Base-by-base conservation (phyloP, 2,888 invertebrate species). In the Anthophora plumipes region DNA sequence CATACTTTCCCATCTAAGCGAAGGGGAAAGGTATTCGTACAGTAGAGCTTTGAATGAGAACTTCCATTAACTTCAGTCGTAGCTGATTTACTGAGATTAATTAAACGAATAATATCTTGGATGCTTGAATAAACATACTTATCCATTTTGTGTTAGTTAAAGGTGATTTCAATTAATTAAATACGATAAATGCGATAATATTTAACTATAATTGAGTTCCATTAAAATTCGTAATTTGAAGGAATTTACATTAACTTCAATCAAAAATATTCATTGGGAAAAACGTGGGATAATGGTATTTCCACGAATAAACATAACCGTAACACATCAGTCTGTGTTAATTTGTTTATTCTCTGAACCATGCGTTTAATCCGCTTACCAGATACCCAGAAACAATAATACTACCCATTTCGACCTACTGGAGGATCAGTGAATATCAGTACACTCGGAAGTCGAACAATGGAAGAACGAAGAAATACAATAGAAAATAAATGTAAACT, bases 281-380 rank as follows among this genome's bases (percentile, higher is more conserved):
- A 31, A 1, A 1, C 3, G 1, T 14, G 4, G 3, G 17, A 60
- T 71, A 6, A 31, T 54, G 14, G 22, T 5, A 52, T 14, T 41
- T n/a, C 31, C 12, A n/a, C 43, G 52, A n/a, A 41, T 52, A 41
- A 20, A 20, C 41, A 11, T 17, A 14, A 14, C 22, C 9, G 20
- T 17, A n/a, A 52, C 3, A 11, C 59, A 25, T 59, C 22, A 14
- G 22, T 37, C 55, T 46, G 43, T 43, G 17, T 60, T 74, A 67
- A 60, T 52, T 67, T 60, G 67, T 59, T 60, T 67, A 52, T n/a
- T 43, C 31, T 20, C 17, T 54, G 60, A 68, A 72, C 55, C 55
- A 17, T 55, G 17, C 22, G 55, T 39, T 63, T 59, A 39, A 68
- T 68, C 52, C 12, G 43, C 37, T 61, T 60, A 43, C 17, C 20